phyloP scores from a whole-genome alignment of 92 coral and sea anemone genomes.

The Nematostella vectensis region DNA sequence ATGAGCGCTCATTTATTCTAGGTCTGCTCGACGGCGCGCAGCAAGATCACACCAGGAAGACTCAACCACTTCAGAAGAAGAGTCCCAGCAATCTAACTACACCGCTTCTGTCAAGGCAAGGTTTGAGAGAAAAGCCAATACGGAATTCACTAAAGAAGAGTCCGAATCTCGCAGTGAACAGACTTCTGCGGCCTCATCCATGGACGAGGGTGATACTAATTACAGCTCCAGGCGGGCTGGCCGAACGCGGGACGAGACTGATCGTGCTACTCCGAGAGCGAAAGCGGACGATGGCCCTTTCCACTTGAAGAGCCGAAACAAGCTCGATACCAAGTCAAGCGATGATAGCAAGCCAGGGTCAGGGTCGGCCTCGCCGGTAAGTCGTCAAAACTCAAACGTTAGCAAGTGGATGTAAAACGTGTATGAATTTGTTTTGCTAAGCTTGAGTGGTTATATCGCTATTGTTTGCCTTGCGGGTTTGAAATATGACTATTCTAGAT shows the following conservation, averaged over 20 bases:
- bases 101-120: conserved; percentile 55
- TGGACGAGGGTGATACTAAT: conserved; percentile 34
- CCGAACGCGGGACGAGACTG: conserved; percentile 27
- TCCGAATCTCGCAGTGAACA: conserved; percentile 23
- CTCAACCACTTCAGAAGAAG: conserved; percentile 41
- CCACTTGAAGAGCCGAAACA: conserved; percentile 14
- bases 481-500: too few species aligned
- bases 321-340: conserved; percentile 17
- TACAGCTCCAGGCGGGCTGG: neutral
- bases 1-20: neutral
- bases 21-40: conserved; percentile 5
- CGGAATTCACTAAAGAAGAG: conserved; percentile 19
- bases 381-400: too few species aligned
- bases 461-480: too few species aligned
- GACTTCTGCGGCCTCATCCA: conserved; percentile 37
- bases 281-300: conserved; percentile 15
- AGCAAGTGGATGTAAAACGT: too few species aligned
- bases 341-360: conserved; percentile 8
- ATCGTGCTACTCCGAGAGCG: conserved; percentile 22
- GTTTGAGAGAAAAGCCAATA: conserved; percentile 37
- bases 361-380: conserved; percentile 4
- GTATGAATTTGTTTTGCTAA: too few species aligned
- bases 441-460: too few species aligned
- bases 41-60: conserved; percentile 19
- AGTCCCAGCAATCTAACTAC: conserved; percentile 33